These are phyloP conservation scores for Schlechtendalia chinensis DNA, from an alignment of 1,140 invertebrate species.

Conservation along the genomic window DNA sequence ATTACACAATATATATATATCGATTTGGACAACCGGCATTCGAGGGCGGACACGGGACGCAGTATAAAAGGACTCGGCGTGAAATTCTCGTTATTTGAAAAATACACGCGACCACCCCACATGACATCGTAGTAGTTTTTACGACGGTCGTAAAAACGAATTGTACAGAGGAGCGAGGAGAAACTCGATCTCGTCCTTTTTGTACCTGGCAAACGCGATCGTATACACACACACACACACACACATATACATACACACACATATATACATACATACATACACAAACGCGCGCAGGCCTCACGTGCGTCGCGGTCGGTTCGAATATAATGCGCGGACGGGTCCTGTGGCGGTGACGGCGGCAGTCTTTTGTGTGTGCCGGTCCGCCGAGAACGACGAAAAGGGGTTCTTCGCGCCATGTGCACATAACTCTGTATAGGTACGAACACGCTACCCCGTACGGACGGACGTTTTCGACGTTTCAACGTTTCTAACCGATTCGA, in stretches of 20 bases:
- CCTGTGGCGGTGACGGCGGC: background rate
- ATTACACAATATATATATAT: too few species aligned
- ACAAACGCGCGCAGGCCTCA: background rate
- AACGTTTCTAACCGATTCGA: background rate
- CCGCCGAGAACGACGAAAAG: background rate
- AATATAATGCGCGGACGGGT: conserved; percentile 1
- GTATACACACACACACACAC: too few species aligned
- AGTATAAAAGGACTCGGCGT: background rate
- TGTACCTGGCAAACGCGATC: background rate
- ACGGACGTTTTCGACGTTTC: background rate
- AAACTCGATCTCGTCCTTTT: background rate
- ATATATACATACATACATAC: too few species aligned
- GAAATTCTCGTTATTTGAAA: background rate
- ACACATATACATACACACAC: too few species aligned
- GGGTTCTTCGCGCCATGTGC: background rate
- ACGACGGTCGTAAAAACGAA: conserved; percentile 8
- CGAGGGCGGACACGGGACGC: too few species aligned
- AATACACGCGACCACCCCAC: background rate
- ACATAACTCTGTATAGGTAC: too few species aligned
- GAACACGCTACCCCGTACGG: background rate
- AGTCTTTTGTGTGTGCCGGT: background rate
- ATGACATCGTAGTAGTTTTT: background rate
- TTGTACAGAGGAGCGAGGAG: background rate
- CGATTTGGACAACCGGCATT: too few species aligned
- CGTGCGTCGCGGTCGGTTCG: too few species aligned